Percentiles rank a stretch among this genome's conserved stretches.
Conservation (phyloP, 2,888 invertebrate genomes). For the Dysmachus trigonus region DNA sequence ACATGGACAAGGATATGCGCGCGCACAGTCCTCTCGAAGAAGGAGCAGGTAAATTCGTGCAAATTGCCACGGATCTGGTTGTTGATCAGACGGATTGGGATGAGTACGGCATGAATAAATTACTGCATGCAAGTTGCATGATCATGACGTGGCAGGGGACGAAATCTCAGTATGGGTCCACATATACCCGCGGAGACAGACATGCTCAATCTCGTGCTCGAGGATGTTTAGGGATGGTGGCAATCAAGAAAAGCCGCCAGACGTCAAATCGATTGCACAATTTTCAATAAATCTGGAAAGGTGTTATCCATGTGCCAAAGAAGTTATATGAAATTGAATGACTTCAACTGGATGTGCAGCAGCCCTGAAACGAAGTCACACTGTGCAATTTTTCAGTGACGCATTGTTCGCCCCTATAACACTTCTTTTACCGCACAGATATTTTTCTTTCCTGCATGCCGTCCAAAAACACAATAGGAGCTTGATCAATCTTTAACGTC, state of each 20-base stretch:
- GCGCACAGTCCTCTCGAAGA: constrained; percentile 20
- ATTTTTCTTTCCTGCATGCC: constrained; percentile 23
- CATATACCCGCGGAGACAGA: background rate
- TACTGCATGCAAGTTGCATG: background rate
- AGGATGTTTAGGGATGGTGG: background rate
- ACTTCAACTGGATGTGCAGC: background rate
- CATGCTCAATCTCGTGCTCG: background rate
- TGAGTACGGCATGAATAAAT: background rate
- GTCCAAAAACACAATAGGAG: constrained; percentile 41
- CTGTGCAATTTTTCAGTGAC: constrained; percentile 43
- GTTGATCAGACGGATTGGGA: background rate
- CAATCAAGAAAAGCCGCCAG: constrained; percentile 8
- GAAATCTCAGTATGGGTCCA: background rate
- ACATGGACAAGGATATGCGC: constrained; percentile 38
- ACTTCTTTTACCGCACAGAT: constrained; percentile 2
- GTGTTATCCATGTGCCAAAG: constrained; percentile 42
- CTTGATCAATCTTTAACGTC: constrained; percentile 44
- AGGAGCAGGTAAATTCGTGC: constrained; percentile 44
- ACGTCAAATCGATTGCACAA: constrained; percentile 17
- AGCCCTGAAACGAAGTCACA: constrained; percentile 26
- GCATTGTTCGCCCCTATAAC: constrained; percentile 23
- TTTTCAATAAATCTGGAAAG: constrained; percentile 39
- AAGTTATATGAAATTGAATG: background rate
- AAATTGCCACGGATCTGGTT: constrained; percentile 41
- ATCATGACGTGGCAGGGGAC: background rate